A percentile compares a stretch with the other conserved stretches of the same genome.
Conservation (phyloP, 2,113 vertebrate genomes). For the Hemicordylus capensis region DNA sequence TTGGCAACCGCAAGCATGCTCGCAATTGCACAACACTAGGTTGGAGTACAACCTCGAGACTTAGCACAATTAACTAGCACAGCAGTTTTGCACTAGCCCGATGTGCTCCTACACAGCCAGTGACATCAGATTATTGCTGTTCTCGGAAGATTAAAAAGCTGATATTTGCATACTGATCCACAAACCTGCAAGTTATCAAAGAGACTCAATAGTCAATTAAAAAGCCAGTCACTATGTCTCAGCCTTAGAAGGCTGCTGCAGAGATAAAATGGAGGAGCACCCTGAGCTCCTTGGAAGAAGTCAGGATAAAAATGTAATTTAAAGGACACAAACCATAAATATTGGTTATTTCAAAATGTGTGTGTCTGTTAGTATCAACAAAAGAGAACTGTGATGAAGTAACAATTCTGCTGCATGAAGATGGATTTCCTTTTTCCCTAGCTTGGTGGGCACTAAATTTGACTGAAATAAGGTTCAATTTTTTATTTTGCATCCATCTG, state of each 20-base stretch:
- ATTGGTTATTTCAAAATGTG: too few species aligned
- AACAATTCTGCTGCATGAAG: background rate
- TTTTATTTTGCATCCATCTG: background rate
- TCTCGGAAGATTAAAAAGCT: slow-evolving; percentile 29
- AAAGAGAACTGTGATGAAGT: background rate
- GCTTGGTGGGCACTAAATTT: background rate
- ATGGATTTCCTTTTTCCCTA: background rate
- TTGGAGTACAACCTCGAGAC: too few species aligned
- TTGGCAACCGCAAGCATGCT: too few species aligned
- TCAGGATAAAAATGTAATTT: background rate
- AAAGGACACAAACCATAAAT: background rate
- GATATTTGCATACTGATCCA: slow-evolving; percentile 35
- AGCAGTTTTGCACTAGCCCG: too few species aligned
- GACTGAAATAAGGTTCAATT: background rate
- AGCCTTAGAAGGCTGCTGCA: too few species aligned
- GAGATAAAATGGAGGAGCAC: too few species aligned
- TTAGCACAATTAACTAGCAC: too few species aligned
- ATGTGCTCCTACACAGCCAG: background rate
- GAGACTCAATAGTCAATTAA: slow-evolving; percentile 27
- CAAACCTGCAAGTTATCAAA: slow-evolving; percentile 37
- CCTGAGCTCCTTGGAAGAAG: background rate
- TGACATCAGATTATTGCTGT: background rate
- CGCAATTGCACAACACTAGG: too few species aligned
- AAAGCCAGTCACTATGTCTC: slow-evolving; percentile 1
- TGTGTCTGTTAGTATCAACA: background rate